phyloP scores from a whole-genome alignment of 2,113 vertebrate species.

The Passer domesticus region DNA sequence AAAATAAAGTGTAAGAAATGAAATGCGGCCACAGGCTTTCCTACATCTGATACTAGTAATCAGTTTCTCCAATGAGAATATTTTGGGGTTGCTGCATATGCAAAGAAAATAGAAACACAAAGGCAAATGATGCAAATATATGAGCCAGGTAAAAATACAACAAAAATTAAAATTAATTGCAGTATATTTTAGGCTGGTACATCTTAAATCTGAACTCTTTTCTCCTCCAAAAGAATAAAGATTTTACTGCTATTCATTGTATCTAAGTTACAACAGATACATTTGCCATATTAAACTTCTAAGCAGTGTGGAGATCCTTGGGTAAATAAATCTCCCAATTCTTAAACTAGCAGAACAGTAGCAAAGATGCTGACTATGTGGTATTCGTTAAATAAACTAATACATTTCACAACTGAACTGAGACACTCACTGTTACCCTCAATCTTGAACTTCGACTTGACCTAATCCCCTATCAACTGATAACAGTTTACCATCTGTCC shows the following conservation, averaged over 20 bases:
- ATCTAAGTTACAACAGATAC: neutral
- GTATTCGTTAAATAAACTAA: neutral
- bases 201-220: neutral
- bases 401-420: conserved; percentile 47
- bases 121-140: neutral
- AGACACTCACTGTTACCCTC: conserved; percentile 67
- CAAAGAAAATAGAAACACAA: conserved; percentile 12
- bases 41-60: conserved; percentile 8
- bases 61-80: neutral
- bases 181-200: neutral
- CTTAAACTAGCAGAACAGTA: conserved; percentile 47
- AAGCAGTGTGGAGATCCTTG: neutral
- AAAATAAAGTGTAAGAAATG: conserved; percentile 38
- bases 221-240: neutral
- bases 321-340: conserved; percentile 27
- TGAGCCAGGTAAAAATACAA: neutral
- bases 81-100: neutral
- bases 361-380: conserved; percentile 49
- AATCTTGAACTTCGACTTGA: conserved; percentile 87
- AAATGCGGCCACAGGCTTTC: conserved; percentile 14
- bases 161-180: neutral
- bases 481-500: conserved; percentile 86
- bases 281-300: conserved; percentile 4
- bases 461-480: conserved; percentile 78
- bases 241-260: neutral